These are phyloP conservation scores for Campoplex capitator DNA, from an alignment of 2,888 invertebrate species.

Conservation along the genomic window DNA sequence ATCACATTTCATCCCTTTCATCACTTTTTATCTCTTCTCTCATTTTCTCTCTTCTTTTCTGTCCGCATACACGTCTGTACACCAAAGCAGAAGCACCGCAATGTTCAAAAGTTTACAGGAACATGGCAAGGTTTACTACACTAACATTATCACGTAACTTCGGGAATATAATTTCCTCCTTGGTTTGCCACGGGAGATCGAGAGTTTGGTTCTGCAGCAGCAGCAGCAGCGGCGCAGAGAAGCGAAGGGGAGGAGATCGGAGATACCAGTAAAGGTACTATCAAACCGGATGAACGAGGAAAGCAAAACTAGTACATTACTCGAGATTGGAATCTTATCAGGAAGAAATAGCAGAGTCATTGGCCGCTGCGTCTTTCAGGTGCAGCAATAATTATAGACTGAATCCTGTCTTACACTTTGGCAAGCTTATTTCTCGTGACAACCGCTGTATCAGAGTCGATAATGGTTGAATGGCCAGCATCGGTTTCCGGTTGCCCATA, in stretches of 20 bases:
- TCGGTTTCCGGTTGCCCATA: neutral
- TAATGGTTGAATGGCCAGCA: slow-evolving; percentile 27
- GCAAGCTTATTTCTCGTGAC: neutral
- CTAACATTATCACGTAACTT: slow-evolving; percentile 65
- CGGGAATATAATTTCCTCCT: slow-evolving; percentile 63
- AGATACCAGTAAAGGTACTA: neutral
- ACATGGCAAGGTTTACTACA: slow-evolving; percentile 21
- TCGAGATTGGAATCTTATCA: neutral
- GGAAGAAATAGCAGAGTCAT: neutral
- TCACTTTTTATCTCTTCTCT: neutral
- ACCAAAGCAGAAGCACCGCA: slow-evolving; percentile 25
- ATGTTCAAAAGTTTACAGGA: slow-evolving; percentile 40
- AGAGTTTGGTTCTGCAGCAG: slow-evolving; percentile 40
- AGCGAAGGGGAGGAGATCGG: slow-evolving; percentile 18
- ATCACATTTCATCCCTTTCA: neutral
- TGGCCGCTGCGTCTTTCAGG: neutral
- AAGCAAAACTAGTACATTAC: slow-evolving; percentile 4
- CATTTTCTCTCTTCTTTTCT: neutral
- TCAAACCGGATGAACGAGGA: slow-evolving; percentile 36
- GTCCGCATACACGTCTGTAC: slow-evolving; percentile 8
- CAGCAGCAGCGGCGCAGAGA: neutral
- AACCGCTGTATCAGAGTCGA: neutral
- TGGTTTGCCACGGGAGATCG: neutral
- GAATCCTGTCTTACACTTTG: neutral
- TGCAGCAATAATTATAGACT: neutral